Evolutionary conservation across 1,140 invertebrate species (phyloP).

Genomic region (Colletes latitarsis): DNA sequence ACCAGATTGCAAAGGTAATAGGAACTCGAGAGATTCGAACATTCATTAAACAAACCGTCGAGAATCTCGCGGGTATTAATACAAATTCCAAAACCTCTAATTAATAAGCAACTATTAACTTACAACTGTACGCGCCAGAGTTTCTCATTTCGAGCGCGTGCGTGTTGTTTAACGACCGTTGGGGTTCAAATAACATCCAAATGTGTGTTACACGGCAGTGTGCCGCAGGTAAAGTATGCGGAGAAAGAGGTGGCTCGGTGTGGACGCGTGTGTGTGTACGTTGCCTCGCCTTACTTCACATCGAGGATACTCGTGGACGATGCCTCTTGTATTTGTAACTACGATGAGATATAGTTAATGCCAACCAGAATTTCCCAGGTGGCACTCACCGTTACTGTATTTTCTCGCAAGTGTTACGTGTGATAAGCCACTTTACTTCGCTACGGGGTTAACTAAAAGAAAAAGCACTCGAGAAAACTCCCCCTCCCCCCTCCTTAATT

Average conservation of each 20-base stretch:
- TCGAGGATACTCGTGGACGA: slow-evolving; percentile 45
- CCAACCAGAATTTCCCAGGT: slow-evolving; percentile 60
- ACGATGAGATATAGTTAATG: slow-evolving; percentile 56
- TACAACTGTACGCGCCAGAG: too few relatives aligned
- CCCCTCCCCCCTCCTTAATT: background rate
- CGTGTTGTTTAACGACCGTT: background rate
- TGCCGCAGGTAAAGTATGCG: background rate
- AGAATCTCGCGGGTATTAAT: too few relatives aligned
- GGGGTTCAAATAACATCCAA: background rate
- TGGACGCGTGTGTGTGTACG: background rate
- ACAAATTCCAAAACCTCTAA: too few relatives aligned
- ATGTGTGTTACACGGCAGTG: background rate
- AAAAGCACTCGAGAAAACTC: background rate
- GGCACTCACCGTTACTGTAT: slow-evolving; percentile 50
- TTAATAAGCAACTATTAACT: too few relatives aligned
- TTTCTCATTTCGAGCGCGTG: too few relatives aligned
- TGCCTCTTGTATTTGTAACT: slow-evolving; percentile 54
- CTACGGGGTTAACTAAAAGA: slow-evolving; percentile 1
- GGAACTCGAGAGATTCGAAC: too few relatives aligned
- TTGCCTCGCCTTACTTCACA: slow-evolving; percentile 46
- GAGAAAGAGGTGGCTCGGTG: background rate
- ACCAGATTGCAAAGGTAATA: too few relatives aligned
- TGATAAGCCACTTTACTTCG: slow-evolving; percentile 32
- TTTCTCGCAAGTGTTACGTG: slow-evolving; percentile 46
- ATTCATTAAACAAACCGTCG: too few relatives aligned